Evolutionary conservation across 2,888 invertebrate species (phyloP), one percentile per base, ranked within the genome.

Genomic region (Pandemis heparana): DNA sequence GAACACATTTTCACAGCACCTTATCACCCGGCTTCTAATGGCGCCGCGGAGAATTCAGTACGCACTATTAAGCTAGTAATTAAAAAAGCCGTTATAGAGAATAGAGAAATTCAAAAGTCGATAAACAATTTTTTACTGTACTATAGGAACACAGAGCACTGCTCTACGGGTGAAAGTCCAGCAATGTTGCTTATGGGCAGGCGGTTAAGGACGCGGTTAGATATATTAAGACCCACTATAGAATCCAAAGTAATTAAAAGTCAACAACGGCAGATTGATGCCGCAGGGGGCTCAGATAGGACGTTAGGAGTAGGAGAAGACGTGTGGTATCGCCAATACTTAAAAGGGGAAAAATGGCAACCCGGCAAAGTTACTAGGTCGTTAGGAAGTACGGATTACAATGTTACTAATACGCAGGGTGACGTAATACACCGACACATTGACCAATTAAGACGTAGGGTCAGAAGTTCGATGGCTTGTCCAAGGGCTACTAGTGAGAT

Each of bases 71-170:
- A 60, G 14, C 7, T 6, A 14, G 38, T 38, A 18, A 60, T 60
- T n/a, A 60, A 60, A 14, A 60, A 60, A 23, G 38, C 60, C 5
- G 14, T 60, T 12, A 10, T 60, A 0, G 38, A n/a, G 14, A 60
- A 60, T 23, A 60, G 6, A 5, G 38, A 60, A 5, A 38, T 60
- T 60, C 38, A 60, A 60, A 14, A 10, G 60, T 4, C 60, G 4
- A 38, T 60, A 38, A 14, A 60, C 48, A 61, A 43, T 12, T 69
- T 48, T 69, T 32, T 61, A 32, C 48, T 61, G 18, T 38, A 51
- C 38, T 71, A 70, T 46, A 68, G 74, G n/a, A 76, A 76, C 10
- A 70, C 70, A 1, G 71, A 71, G 14, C 76, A 76, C 23, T 59
- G 70, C 10, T 62, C 74, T 2, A 76, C 76, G 0, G 76, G 76